Conservation (phyloP, 2,888 invertebrate genomes). For the Ophion slaviceki region DNA sequence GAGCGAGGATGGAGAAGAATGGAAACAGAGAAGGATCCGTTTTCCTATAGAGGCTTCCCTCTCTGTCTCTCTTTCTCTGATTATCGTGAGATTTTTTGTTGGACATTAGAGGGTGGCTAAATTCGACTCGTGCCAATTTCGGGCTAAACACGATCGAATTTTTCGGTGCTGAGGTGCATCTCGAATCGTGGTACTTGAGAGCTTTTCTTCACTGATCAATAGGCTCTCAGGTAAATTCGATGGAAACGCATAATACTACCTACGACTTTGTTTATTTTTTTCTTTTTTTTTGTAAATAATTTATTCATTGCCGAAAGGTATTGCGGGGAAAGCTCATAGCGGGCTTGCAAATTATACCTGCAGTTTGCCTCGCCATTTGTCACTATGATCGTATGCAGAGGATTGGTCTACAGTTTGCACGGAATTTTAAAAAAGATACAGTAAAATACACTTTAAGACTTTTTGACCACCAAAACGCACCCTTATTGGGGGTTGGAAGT, state of each 20-base stretch:
- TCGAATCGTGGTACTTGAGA: slow-evolving; percentile 1
- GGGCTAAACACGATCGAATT: slow-evolving; percentile 18
- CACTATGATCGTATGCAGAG: slow-evolving; percentile 48
- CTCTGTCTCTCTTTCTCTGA: slow-evolving; percentile 9
- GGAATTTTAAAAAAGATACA: no score
- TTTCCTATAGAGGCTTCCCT: slow-evolving; percentile 12
- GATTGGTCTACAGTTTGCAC: no score
- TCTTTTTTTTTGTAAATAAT: slow-evolving; percentile 16
- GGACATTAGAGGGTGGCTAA: not conserved
- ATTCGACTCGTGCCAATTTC: slow-evolving; percentile 34
- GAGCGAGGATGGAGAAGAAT: slow-evolving; percentile 31
- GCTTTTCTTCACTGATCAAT: not conserved
- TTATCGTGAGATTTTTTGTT: slow-evolving; percentile 61
- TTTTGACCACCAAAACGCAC: no score
- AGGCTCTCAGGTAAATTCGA: slow-evolving; percentile 6
- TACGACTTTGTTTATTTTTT: not conserved
- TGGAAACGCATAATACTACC: slow-evolving; percentile 9
- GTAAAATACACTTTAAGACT: no score
- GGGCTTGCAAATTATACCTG: slow-evolving; percentile 27
- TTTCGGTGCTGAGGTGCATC: not conserved
- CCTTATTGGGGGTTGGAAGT: no score
- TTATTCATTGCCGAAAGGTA: slow-evolving; percentile 7
- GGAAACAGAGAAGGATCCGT: slow-evolving; percentile 31
- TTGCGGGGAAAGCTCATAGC: slow-evolving; percentile 50
- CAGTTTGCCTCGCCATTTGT: slow-evolving; percentile 50